A percentile compares a stretch with the other conserved stretches of the same genome.
Evolutionary conservation across 1,140 invertebrate genomes (phyloP).

Genomic region (Plodia interpunctella): DNA sequence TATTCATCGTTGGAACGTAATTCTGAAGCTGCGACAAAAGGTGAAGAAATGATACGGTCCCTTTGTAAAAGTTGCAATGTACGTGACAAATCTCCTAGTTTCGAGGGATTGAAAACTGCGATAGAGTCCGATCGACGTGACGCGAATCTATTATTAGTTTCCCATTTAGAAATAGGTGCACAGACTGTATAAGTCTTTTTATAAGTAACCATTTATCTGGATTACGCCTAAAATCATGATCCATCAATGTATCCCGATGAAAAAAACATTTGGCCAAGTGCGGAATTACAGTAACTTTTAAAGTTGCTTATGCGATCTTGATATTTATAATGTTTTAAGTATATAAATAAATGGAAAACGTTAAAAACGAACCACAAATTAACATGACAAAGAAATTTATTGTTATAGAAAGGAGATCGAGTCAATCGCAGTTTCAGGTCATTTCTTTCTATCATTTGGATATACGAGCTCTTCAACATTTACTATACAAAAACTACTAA

Average conservation of each 20-base stretch:
- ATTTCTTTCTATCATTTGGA: too few species aligned
- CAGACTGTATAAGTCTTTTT: constrained; percentile 42
- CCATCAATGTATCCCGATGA: neutral
- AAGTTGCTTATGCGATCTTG: too few species aligned
- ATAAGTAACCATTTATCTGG: constrained; percentile 21
- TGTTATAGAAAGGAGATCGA: too few species aligned
- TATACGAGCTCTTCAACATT: neutral
- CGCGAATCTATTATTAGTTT: constrained; percentile 53
- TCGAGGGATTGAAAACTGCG: constrained; percentile 72
- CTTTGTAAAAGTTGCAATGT: constrained; percentile 61
- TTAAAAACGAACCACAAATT: too few species aligned
- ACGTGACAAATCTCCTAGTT: constrained; percentile 72
- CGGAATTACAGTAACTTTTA: too few species aligned
- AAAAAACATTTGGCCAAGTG: neutral
- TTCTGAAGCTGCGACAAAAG: constrained; percentile 34
- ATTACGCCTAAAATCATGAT: neutral
- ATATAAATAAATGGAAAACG: too few species aligned
- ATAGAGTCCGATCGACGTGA: constrained; percentile 62
- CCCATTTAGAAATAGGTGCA: constrained; percentile 54
- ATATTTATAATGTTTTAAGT: too few species aligned
- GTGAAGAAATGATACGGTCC: constrained; percentile 53
- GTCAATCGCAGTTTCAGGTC: too few species aligned
- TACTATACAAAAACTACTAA: neutral
- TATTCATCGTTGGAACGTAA: constrained; percentile 21
- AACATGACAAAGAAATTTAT: too few species aligned